Conservation (phyloP, 2,888 invertebrate species). For the Crematogaster levior region DNA sequence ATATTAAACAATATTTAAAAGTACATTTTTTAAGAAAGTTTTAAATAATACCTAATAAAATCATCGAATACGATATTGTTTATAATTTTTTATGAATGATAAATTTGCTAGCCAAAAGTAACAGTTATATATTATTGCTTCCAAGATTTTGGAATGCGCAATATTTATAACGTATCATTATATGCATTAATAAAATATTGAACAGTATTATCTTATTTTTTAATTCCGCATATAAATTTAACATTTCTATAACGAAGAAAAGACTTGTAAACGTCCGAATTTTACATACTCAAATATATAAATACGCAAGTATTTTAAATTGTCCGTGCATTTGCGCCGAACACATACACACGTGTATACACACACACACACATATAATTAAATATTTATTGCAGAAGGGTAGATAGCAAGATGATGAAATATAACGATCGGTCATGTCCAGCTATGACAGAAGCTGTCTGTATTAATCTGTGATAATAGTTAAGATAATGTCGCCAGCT, state of each 20-base stretch:
- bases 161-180: conserved; percentile 12
- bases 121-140: conserved; percentile 17
- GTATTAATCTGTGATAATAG: conserved; percentile 85
- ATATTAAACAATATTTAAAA: background rate
- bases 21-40: conserved; percentile 8
- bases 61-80: background rate
- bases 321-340: conserved; percentile 27
- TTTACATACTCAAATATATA: conserved; percentile 29
- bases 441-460: conserved; percentile 81
- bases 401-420: conserved; percentile 53
- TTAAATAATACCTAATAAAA: conserved; percentile 4
- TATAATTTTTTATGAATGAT: conserved; percentile 11
- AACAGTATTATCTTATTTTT: conserved; percentile 44
- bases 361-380: background rate
- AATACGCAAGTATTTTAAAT: conserved; percentile 34
- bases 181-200: conserved; percentile 30
- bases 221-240: conserved; percentile 34
- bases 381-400: conserved; percentile 54
- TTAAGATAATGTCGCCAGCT: conserved; percentile 79
- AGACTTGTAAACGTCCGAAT: conserved; percentile 37
- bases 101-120: background rate
- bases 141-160: background rate
- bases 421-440: conserved; percentile 71
- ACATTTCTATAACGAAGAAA: conserved; percentile 8
- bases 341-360: background rate